Percentiles rank a stretch among this genome's conserved stretches.
Conservation (phyloP, 2,113 vertebrate species). For the Pygathrix nemaeus region DNA sequence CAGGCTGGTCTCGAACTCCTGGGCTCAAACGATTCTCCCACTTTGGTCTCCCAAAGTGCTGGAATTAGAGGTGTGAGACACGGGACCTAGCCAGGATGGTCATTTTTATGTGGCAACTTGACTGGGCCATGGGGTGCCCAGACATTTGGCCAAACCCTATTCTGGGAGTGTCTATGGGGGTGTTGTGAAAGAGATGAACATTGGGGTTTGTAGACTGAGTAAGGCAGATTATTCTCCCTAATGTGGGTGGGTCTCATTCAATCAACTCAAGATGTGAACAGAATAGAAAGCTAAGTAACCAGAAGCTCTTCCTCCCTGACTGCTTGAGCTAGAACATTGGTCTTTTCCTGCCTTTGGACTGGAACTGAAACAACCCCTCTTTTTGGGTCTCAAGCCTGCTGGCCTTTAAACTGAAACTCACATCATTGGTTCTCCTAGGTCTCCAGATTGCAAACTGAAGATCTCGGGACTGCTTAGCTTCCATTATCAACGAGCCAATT, state of each 20-base stretch:
- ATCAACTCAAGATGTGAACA: background rate
- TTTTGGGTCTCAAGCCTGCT: background rate
- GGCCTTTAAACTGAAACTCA: background rate
- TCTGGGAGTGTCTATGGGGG: background rate
- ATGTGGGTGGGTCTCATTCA: background rate
- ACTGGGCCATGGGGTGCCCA: background rate
- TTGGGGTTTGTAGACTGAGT: background rate
- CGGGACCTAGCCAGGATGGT: too few relatives aligned
- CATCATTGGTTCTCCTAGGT: background rate
- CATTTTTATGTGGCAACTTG: background rate
- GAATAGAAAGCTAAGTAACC: background rate
- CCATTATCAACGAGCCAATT: background rate
- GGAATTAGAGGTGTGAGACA: too few relatives aligned
- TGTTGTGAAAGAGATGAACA: background rate
- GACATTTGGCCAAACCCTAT: background rate
- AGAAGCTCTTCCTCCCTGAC: background rate
- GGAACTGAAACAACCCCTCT: background rate
- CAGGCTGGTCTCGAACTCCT: too few relatives aligned
- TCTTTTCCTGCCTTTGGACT: background rate
- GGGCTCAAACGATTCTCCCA: too few relatives aligned
- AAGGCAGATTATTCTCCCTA: background rate
- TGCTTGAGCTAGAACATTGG: background rate
- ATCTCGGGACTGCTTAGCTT: background rate
- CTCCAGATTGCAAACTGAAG: background rate
- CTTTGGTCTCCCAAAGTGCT: too few relatives aligned